A percentile compares a stretch with the other conserved stretches of the same genome.
These are phyloP conservation scores for Castor canadensis DNA, from an alignment of 2,113 vertebrate species.

Conservation along the genomic window DNA sequence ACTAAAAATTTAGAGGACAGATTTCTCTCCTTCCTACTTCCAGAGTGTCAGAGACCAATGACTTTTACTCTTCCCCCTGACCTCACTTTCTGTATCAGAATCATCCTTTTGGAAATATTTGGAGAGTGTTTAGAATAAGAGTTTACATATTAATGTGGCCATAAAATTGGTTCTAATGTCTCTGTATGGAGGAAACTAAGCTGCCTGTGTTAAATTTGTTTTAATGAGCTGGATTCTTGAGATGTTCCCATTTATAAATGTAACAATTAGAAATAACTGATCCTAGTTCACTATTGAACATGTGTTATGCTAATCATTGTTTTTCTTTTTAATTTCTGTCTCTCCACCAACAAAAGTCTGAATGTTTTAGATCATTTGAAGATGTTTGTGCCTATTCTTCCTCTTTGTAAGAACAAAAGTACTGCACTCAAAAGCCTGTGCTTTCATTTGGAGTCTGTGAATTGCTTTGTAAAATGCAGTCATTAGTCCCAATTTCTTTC, in stretches of 20 bases:
- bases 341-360: constrained; percentile 8
- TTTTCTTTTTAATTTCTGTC: constrained; percentile 60
- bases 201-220: constrained; percentile 56
- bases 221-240: constrained; percentile 56
- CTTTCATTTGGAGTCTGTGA: constrained; percentile 56
- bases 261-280: constrained; percentile 41
- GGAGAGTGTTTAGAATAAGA: constrained; percentile 17
- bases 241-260: constrained; percentile 49
- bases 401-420: constrained; percentile 42
- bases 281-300: neutral
- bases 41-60: neutral
- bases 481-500: constrained; percentile 51
- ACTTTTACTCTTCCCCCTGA: constrained; percentile 7
- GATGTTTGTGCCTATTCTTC: constrained; percentile 29
- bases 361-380: constrained; percentile 20
- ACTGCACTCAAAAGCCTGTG: neutral
- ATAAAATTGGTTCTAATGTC: neutral
- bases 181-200: constrained; percentile 52
- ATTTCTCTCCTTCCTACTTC: neutral
- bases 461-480: constrained; percentile 45
- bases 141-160: constrained; percentile 30
- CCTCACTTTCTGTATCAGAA: constrained; percentile 11
- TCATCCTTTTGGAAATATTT: constrained; percentile 45
- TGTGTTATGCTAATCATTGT: constrained; percentile 46
- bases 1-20: neutral